Conservation (phyloP, 1,140 invertebrate genomes). For the Aporrectodea caliginosa region DNA sequence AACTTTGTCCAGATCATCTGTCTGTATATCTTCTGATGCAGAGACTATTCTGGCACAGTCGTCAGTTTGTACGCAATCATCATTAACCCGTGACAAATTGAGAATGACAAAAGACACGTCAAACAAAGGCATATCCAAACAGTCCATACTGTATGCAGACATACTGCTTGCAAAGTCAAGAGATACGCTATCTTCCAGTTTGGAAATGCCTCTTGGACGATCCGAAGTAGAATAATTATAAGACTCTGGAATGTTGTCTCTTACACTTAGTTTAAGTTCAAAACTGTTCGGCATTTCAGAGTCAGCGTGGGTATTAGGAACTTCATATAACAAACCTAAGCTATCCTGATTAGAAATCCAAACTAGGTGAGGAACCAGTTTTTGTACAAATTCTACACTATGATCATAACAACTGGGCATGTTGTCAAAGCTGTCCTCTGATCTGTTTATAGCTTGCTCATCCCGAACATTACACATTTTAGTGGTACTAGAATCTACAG, state of each 20-base stretch:
- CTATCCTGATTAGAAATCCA: neutral
- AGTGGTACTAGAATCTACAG: neutral
- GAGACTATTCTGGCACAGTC: neutral
- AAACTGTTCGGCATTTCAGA: no score
- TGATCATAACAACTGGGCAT: neutral
- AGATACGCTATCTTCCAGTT: no score
- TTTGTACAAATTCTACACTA: neutral
- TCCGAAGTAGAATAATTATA: neutral
- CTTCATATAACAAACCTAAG: neutral
- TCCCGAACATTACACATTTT: neutral
- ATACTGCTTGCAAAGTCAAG: neutral
- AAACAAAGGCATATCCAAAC: neutral
- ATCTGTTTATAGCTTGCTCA: neutral
- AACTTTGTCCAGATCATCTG: neutral
- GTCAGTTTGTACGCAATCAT: neutral
- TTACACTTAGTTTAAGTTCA: neutral
- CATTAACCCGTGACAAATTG: neutral
- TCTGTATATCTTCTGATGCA: neutral
- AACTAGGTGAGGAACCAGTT: neutral
- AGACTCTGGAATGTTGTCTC: neutral
- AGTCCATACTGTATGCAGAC: neutral
- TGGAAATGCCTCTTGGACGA: neutral
- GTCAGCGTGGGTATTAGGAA: neutral
- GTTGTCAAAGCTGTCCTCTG: neutral
- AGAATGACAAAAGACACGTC: neutral